Percentiles rank a stretch among this genome's conserved stretches.
These are phyloP conservation scores for Eciton burchellii DNA, from an alignment of 1,140 invertebrate species.

Conservation along the genomic window DNA sequence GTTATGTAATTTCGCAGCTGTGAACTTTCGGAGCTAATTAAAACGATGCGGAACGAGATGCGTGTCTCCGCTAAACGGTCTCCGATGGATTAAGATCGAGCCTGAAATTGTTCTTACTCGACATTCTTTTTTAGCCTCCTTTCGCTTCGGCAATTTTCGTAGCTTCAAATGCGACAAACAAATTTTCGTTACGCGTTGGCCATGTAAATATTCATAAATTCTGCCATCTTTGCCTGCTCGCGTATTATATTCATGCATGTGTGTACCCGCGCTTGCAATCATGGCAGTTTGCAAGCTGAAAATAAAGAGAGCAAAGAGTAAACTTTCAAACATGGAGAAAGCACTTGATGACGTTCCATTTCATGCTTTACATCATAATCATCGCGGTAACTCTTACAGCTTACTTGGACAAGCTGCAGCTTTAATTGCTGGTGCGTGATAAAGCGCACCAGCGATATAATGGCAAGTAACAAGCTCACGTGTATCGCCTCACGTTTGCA, in stretches of 20 bases:
- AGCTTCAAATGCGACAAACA: too few species aligned
- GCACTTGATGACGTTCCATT: not conserved
- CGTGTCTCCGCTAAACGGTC: too few species aligned
- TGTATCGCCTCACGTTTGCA: not conserved
- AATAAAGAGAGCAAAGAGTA: not conserved
- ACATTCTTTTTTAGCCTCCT: too few species aligned
- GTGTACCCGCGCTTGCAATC: too few species aligned
- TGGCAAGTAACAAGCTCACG: not conserved
- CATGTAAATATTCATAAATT: too few species aligned
- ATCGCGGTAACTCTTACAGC: not conserved
- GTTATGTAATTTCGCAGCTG: not conserved
- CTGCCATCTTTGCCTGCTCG: too few species aligned
- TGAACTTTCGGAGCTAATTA: slow-evolving; percentile 2
- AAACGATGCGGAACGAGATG: not conserved
- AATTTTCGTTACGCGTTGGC: too few species aligned
- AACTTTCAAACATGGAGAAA: not conserved
- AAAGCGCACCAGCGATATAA: not conserved
- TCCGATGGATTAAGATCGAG: too few species aligned
- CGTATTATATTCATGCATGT: too few species aligned
- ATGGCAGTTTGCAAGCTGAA: not conserved
- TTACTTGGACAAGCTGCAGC: too few species aligned
- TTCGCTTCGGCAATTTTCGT: too few species aligned
- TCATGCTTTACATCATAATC: not conserved
- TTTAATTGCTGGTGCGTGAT: not conserved
- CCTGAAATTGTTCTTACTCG: too few species aligned